These are phyloP conservation scores for Artemia sp. DNA, from an alignment of 2,888 invertebrate genomes.

Conservation along the genomic window DNA sequence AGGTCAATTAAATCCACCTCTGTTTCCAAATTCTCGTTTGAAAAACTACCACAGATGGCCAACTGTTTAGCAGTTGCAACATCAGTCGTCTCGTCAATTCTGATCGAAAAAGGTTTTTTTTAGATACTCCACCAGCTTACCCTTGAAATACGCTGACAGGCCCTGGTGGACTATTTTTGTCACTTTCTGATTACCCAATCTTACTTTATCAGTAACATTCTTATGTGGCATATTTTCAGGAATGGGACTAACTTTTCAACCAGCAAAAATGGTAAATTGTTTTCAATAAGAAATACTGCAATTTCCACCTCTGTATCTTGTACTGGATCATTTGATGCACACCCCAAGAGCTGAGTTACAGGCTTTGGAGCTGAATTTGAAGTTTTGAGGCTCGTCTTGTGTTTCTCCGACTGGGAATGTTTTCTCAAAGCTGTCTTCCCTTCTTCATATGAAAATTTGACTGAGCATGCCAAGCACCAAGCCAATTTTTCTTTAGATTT, in stretches of 20 bases:
- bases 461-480: not conserved
- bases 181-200: not conserved
- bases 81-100: slow-evolving; percentile 18
- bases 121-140: not conserved
- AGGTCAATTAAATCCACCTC: slow-evolving; percentile 15
- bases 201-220: not conserved
- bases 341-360: not conserved
- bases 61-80: slow-evolving; percentile 10
- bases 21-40: slow-evolving; percentile 8
- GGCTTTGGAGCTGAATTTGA: not conserved
- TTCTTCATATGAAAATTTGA: not conserved
- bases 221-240: no score
- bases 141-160: not conserved
- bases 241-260: no score
- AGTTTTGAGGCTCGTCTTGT: not conserved
- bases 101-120: not conserved
- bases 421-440: not conserved
- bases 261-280: no score
- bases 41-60: slow-evolving; percentile 5
- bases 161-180: slow-evolving; percentile 6
- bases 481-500: not conserved
- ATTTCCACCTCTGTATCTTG: no score
- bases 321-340: not conserved
- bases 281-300: no score
- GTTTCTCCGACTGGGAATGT: not conserved